Percentiles rank a stretch among this genome's conserved stretches.
phyloP scores from a whole-genome alignment of 2,113 vertebrate species.

The Cottus gobio region DNA sequence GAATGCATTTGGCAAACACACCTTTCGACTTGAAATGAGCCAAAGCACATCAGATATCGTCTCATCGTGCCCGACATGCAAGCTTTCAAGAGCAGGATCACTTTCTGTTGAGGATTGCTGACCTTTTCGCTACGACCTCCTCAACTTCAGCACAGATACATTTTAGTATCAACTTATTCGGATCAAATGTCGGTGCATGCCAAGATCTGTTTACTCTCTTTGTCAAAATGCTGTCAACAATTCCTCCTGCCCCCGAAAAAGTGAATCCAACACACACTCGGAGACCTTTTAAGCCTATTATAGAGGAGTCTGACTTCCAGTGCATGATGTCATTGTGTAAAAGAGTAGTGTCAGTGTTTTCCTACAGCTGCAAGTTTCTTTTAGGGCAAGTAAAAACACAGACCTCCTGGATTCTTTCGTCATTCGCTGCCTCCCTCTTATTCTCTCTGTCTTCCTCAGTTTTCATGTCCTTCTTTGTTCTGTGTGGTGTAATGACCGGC shows the following conservation, averaged over 20 bases:
- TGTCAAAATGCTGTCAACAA: not conserved
- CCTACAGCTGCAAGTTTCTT: slow-evolving; percentile 34
- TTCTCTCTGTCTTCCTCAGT: slow-evolving; percentile 35
- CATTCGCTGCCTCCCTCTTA: not conserved
- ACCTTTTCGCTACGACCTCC: slow-evolving; percentile 44
- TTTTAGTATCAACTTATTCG: not conserved
- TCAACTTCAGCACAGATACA: slow-evolving; percentile 1
- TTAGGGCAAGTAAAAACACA: slow-evolving; percentile 64
- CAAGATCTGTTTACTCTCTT: not conserved
- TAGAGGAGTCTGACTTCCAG: not conserved
- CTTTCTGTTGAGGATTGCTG: slow-evolving; percentile 23
- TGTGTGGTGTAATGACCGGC: slow-evolving; percentile 46
- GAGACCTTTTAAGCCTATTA: not conserved
- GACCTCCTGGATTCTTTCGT: slow-evolving; percentile 41
- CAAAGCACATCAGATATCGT: not conserved
- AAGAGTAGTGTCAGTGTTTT: slow-evolving; percentile 17
- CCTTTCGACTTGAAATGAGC: not conserved
- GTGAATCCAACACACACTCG: rapidly evolving
- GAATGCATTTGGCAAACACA: not conserved
- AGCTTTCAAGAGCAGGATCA: slow-evolving; percentile 17
- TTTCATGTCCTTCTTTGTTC: slow-evolving; percentile 54
- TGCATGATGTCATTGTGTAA: not conserved
- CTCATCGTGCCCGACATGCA: not conserved
- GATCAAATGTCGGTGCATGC: slow-evolving; percentile 12
- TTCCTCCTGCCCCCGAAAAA: not conserved